Conservation (phyloP, 2,888 invertebrate genomes). For the Nineta flava region DNA sequence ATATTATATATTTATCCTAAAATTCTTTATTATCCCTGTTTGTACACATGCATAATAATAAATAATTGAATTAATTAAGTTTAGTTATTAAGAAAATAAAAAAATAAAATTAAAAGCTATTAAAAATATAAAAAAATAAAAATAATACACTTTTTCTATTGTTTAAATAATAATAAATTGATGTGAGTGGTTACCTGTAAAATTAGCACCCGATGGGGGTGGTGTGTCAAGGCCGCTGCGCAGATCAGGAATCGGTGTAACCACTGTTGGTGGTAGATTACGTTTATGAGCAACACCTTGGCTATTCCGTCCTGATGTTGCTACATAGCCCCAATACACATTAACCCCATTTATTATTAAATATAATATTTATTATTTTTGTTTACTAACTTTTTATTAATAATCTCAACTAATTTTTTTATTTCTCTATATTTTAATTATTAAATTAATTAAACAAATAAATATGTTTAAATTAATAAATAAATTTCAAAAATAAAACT, state of each 20-base stretch:
- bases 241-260: slow-evolving; percentile 76
- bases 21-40: no score
- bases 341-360: background rate
- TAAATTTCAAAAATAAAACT: no score
- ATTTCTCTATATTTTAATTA: no score
- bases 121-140: slow-evolving; percentile 6
- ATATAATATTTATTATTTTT: no score
- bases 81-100: no score
- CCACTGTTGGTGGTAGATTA: slow-evolving; percentile 68
- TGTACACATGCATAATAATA: no score
- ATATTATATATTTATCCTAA: no score
- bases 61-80: no score
- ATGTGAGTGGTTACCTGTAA: slow-evolving; percentile 29
- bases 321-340: slow-evolving; percentile 2
- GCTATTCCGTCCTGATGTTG: slow-evolving; percentile 47
- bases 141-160: background rate
- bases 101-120: background rate
- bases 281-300: slow-evolving; percentile 75
- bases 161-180: background rate
- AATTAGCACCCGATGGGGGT: slow-evolving; percentile 24
- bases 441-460: no score
- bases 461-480: no score
- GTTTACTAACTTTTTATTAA: no score
- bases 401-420: no score
- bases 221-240: slow-evolving; percentile 48